Conservation (phyloP, 1,140 invertebrate genomes). For the Octopus bimaculoides region DNA sequence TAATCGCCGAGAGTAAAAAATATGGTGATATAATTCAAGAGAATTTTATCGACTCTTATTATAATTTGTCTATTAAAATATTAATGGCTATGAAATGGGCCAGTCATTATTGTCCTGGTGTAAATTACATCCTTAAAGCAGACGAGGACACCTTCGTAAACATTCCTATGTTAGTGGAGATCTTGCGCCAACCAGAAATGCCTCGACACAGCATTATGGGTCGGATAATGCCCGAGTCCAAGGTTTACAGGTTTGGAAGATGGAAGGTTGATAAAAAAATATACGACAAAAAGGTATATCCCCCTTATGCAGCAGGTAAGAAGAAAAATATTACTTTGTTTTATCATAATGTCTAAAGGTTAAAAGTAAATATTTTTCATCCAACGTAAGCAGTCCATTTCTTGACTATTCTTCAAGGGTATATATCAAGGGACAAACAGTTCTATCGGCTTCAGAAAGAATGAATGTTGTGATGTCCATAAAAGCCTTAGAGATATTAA, state of each 20-base stretch:
- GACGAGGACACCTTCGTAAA: conserved; percentile 63
- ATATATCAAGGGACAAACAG: too few relatives aligned
- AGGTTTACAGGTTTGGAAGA: conserved; percentile 37
- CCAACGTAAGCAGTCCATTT: too few relatives aligned
- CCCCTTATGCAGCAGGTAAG: conserved; percentile 33
- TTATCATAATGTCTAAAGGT: too few relatives aligned
- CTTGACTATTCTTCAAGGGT: too few relatives aligned
- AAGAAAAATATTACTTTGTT: neutral
- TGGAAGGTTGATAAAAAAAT: conserved; percentile 40
- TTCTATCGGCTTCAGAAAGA: too few relatives aligned
- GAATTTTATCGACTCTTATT: conserved; percentile 31
- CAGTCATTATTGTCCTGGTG: conserved; percentile 19
- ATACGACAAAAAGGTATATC: conserved; percentile 40
- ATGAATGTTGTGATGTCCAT: too few relatives aligned
- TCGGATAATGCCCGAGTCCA: conserved; percentile 26
- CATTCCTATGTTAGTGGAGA: conserved; percentile 33
- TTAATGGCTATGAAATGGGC: conserved; percentile 36
- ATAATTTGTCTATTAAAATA: conserved; percentile 28
- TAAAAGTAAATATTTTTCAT: too few relatives aligned
- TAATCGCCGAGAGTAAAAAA: conserved; percentile 19
- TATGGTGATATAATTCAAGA: conserved; percentile 35
- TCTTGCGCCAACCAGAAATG: conserved; percentile 21
- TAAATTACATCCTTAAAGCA: conserved; percentile 25
- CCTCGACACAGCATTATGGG: conserved; percentile 17
- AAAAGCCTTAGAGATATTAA: too few relatives aligned